Evolutionary conservation across 2,797 vertebrate species (phyloP).

Genomic region (Gobionotothen gibberifrons): DNA sequence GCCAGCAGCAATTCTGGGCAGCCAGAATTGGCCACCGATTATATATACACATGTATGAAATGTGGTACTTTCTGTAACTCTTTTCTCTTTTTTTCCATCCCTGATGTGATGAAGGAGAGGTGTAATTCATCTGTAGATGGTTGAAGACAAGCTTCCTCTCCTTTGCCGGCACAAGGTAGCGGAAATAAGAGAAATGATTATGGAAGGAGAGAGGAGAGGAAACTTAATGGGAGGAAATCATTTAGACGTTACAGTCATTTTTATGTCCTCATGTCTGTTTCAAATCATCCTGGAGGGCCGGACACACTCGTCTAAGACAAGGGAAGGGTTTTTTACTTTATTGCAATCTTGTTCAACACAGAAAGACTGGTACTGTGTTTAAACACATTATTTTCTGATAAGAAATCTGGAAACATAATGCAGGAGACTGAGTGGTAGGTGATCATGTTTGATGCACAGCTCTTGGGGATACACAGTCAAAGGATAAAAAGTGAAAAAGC

Average conservation of each 20-base stretch:
- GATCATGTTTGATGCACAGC: conserved; percentile 1
- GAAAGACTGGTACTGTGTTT: conserved; percentile 9
- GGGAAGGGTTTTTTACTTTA: conserved; percentile 29
- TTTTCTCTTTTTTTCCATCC: conserved; percentile 53
- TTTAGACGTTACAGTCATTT: conserved; percentile 85
- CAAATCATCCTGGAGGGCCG: conserved; percentile 73
- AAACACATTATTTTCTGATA: conserved; percentile 21
- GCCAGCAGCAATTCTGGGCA: conserved; percentile 28
- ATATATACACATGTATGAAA: conserved; percentile 59
- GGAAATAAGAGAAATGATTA: conserved; percentile 87
- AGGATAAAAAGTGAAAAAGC: conserved; percentile 15
- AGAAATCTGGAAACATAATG: conserved; percentile 1
- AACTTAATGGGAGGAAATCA: conserved; percentile 87
- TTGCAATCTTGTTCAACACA: conserved; percentile 13
- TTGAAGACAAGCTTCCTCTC: conserved; percentile 77
- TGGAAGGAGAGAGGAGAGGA: conserved; percentile 74
- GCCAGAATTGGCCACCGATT: conserved; percentile 60
- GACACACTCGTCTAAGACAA: conserved; percentile 40
- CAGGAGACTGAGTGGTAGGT: background rate
- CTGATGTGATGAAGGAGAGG: conserved; percentile 78
- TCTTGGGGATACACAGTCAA: conserved; percentile 10
- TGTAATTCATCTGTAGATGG: conserved; percentile 82
- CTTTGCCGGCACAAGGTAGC: conserved; percentile 70
- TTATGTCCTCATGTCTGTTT: conserved; percentile 82
- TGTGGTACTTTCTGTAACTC: conserved; percentile 61